Conservation (phyloP, 2,888 invertebrate species). For the Calephelis perditalis region DNA sequence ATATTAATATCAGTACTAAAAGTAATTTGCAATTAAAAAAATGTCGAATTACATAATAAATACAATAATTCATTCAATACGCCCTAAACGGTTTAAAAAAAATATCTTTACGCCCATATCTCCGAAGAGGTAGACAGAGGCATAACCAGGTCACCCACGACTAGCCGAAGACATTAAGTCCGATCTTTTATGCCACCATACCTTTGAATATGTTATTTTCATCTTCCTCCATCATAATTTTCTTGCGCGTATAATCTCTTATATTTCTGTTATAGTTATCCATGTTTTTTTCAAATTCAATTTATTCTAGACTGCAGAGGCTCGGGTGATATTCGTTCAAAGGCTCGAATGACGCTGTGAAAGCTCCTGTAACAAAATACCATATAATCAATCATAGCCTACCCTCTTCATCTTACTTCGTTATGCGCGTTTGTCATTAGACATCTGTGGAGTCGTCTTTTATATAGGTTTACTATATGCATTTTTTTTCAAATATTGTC, state of each 20-base stretch:
- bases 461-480: neutral
- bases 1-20: too few relatives aligned
- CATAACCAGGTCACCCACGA: too few relatives aligned
- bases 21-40: too few relatives aligned
- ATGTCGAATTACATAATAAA: too few relatives aligned
- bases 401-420: conserved; percentile 57
- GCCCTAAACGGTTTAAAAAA: too few relatives aligned
- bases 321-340: conserved; percentile 24
- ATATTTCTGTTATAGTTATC: conserved; percentile 40
- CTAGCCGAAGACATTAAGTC: too few relatives aligned
- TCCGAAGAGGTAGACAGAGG: too few relatives aligned
- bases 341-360: conserved; percentile 37
- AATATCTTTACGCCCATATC: too few relatives aligned
- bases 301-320: conserved; percentile 16
- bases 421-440: conserved; percentile 56
- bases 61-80: too few relatives aligned
- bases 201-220: conserved; percentile 25
- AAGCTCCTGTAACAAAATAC: conserved; percentile 57
- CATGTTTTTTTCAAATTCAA: conserved; percentile 34
- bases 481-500: too few relatives aligned
- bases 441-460: conserved; percentile 43
- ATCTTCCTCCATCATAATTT: conserved; percentile 29
- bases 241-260: conserved; percentile 27
- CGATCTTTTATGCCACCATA: neutral
- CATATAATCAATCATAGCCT: conserved; percentile 69